Evolutionary conservation across 2,888 invertebrate genomes (phyloP), one percentile per base, ranked within the genome.

Genomic region (Tryphoninae sp.): DNA sequence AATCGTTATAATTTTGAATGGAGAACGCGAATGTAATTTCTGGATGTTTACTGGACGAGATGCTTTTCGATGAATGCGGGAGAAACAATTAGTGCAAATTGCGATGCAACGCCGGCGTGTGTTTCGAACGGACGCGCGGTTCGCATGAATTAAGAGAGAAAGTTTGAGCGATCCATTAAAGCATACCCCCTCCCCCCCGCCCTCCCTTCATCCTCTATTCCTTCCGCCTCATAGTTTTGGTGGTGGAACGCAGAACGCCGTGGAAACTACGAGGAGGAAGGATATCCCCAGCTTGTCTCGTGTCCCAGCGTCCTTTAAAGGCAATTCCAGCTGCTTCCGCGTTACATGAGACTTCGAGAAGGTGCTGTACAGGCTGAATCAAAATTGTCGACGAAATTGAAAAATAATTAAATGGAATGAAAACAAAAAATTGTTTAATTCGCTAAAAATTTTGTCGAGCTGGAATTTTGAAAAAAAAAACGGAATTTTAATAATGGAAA

Each of bases 271-370:
- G 22, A 9, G 55, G 59, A 76, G 72, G 42, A 58, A 45, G 69
- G 45, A 45, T 69, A 62, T 58, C 58, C 11, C 11, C 33, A 58
- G 68, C 49, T 11, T 42, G 45, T 49, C 64, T 55, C 64, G 62
- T n/a, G 33, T 40, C 19, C 61, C 62, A 64, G 64, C 65, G 49
- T 49, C 81, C 64, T 83, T 61, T 67, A 82, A 77, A 62, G 77
- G 72, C 76, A 78, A 82, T 82, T 84, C 62, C 79, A 75, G 53
- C 69, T 76, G 73, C 76, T 82, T 82, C 80, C 67, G 61, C 59
- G 42, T 23, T 81, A 16, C 62, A n/a, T 51, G 59, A 40, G 51
- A 77, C 33, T 62, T 71, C 33, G 59, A 65, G 51, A 75, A 22
- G 19, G 49, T 65, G 72, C 61, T 62, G 51, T 82, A 80, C 59